Conservation (phyloP, 2,888 invertebrate genomes). For the Callinectes sapidus region DNA sequence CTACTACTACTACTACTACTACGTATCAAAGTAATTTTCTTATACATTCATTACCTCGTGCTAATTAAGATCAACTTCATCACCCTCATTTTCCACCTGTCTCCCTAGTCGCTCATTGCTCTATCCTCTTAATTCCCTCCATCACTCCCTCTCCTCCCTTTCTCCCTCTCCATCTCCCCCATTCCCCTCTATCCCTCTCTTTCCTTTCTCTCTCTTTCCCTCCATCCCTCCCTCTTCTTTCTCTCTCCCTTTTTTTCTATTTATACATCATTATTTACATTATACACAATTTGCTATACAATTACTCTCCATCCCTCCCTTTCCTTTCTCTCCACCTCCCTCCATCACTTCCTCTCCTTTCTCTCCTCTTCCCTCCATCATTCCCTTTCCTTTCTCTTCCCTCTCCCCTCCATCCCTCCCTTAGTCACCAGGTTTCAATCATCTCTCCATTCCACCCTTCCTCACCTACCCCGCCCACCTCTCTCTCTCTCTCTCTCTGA, state of each 20-base stretch:
- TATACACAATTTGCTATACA: too few species aligned
- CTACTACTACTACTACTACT: too few species aligned
- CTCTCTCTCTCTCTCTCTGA: not conserved
- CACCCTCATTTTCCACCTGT: conserved; percentile 25
- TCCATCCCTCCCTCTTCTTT: not conserved
- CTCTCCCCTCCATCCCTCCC: not conserved
- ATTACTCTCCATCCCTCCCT: not conserved
- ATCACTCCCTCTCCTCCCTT: not conserved
- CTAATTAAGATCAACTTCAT: not conserved
- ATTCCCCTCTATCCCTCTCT: not conserved
- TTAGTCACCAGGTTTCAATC: too few species aligned
- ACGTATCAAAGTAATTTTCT: not conserved
- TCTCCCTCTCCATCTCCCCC: not conserved
- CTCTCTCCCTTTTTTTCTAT: too few species aligned
- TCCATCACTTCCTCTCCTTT: not conserved
- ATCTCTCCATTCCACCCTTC: not conserved
- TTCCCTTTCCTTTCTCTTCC: not conserved
- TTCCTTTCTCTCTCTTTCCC: not conserved
- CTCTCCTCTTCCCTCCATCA: not conserved
- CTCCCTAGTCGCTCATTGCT: not conserved
- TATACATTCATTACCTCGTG: not conserved
- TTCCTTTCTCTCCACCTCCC: not conserved
- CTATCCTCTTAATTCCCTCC: not conserved
- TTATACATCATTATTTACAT: too few species aligned
- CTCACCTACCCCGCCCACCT: not conserved